These are phyloP conservation scores for Anthoscopus minutus DNA, from an alignment of 2,113 vertebrate genomes.

Conservation along the genomic window DNA sequence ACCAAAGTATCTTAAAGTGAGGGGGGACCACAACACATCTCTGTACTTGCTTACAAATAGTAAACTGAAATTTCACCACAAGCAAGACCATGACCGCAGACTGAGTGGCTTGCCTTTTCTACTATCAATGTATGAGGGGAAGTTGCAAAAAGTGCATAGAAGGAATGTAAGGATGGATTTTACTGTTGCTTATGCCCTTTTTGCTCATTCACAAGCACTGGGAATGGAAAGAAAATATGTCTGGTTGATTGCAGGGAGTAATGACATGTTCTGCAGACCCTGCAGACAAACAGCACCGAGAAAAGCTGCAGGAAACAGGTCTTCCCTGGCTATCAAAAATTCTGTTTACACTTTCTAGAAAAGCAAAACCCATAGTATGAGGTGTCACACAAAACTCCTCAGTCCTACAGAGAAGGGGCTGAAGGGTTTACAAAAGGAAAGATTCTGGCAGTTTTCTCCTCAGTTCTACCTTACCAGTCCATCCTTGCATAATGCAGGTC, in stretches of 20 bases:
- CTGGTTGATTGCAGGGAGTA: not conserved
- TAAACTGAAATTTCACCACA: not conserved
- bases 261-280: fast-evolving
- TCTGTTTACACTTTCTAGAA: not conserved
- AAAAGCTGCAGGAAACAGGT: not conserved
- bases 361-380: not conserved
- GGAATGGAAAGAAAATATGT: not conserved
- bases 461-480: not conserved
- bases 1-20: not conserved
- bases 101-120: not conserved
- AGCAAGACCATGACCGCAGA: not conserved
- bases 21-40: not conserved
- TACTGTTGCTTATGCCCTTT: not conserved
- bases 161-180: not conserved
- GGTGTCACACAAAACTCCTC: not conserved
- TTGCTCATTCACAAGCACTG: not conserved
- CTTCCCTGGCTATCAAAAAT: not conserved
- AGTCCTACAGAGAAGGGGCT: not conserved
- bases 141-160: not conserved
- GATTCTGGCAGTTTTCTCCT: not conserved
- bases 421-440: not conserved
- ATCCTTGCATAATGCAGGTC: not conserved
- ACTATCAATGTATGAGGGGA: not conserved
- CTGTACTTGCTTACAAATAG: not conserved
- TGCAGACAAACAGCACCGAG: not conserved